Base-by-base conservation (phyloP, 2,888 invertebrate genomes). In the Noctua janthina region DNA sequence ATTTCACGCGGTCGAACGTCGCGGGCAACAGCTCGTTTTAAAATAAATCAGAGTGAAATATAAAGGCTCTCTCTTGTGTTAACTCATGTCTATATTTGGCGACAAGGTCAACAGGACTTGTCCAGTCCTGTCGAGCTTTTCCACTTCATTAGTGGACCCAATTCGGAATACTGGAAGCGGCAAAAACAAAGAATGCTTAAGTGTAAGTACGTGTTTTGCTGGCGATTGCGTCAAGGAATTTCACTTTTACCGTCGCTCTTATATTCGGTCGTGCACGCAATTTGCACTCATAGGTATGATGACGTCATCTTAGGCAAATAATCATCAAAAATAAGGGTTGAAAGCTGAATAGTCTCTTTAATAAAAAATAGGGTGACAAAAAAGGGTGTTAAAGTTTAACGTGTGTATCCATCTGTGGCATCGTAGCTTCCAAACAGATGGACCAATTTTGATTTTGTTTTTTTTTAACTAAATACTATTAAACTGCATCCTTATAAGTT, bases 71-170 rank as follows among this genome's bases (percentile, higher is more conserved):
- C 67, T 39, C 51, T 54, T 20, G n/a, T 51, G 49, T 62, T 39
- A 23, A 78, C 75, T 87, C 91, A 88, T 72, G 11, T 85, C 91
- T 88, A 90, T 89, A 91, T 90, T 89, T 83, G 86, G 87, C 49
- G 20, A 62, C 91, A 91, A 92, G 92, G 92, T 89, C 90, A 83
- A 49, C 74, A 70, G 71, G 80, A 86, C 78, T 76, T 67, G 82
- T 74, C 69, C 70, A 20, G 81, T 80, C 86, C 76, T 56, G 78
- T 59, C 91, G 85, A 82, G 87, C 87, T 82, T 80, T 87, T 88
- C 82, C 86, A 88, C 90, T 91, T 92, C 91, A 91, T 92, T 92
- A 92, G 87, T 73, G 79, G 76, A 75, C 85, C 85, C 79, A 88
- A 90, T 88, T 88, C 84, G 86, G 86, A 76, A 59, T 54, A 54